Conservation (phyloP, 2,113 vertebrate species). For the Daboia siamensis region DNA sequence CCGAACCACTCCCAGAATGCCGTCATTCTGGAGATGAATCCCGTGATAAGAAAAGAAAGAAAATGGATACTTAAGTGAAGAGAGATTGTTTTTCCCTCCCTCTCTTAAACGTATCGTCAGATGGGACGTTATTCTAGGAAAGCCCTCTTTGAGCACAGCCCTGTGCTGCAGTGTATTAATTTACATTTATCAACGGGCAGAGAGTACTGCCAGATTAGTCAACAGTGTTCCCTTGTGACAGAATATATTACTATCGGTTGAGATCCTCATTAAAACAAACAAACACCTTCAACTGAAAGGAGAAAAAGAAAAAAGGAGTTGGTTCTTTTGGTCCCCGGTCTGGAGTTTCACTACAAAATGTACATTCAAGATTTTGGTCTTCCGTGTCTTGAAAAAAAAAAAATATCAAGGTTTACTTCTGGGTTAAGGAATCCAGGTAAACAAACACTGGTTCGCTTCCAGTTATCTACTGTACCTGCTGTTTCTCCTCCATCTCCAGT, state of each 20-base stretch:
- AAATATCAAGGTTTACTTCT: constrained; percentile 74
- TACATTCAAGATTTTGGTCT: constrained; percentile 88
- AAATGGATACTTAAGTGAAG: constrained; percentile 63
- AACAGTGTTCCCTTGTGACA: constrained; percentile 34
- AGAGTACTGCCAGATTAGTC: constrained; percentile 45
- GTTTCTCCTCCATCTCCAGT: constrained; percentile 24
- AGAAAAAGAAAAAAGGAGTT: neutral
- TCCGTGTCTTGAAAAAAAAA: constrained; percentile 68
- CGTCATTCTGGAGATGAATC: constrained; percentile 71
- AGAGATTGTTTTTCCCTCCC: constrained; percentile 11
- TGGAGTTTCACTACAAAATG: constrained; percentile 85
- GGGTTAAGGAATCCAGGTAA: constrained; percentile 77
- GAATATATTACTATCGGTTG: constrained; percentile 59
- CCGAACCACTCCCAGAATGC: constrained; percentile 54
- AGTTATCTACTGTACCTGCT: constrained; percentile 44
- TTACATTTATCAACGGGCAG: constrained; percentile 50
- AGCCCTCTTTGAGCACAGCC: constrained; percentile 66
- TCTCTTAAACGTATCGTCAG: constrained; percentile 51
- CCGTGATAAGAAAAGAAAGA: constrained; percentile 62
- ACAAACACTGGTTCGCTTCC: constrained; percentile 71
- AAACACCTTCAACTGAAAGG: neutral
- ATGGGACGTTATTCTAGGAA: constrained; percentile 62
- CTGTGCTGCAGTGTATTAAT: constrained; percentile 49
- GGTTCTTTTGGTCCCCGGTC: constrained; percentile 83
- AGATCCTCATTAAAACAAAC: constrained; percentile 63